Percentiles rank a stretch among this genome's conserved stretches.
Evolutionary conservation across 2,888 invertebrate species (phyloP).

Genomic region (Hypsopygia costalis): DNA sequence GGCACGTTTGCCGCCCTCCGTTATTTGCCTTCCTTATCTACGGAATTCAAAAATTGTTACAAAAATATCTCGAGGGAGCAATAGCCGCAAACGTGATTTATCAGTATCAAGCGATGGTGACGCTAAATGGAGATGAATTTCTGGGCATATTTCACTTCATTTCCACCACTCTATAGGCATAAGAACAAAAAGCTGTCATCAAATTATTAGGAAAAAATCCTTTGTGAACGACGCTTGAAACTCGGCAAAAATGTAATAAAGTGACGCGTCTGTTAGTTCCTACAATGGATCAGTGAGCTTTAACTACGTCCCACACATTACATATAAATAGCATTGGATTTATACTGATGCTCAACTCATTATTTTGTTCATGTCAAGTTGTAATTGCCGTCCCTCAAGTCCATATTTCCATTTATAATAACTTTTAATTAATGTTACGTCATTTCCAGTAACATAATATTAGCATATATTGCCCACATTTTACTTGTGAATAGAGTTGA

Average conservation of each 20-base stretch:
- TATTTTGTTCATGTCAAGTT: not conserved
- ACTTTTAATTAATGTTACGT: not conserved
- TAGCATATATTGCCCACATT: no score
- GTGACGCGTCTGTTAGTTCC: conserved; percentile 22
- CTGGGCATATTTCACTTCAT: conserved; percentile 44
- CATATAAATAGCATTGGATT: conserved; percentile 1
- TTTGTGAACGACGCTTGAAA: conserved; percentile 32
- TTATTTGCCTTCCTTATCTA: conserved; percentile 11
- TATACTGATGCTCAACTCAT: not conserved
- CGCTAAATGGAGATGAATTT: conserved; percentile 54
- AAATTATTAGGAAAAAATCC: conserved; percentile 43
- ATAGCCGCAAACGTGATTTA: conserved; percentile 39
- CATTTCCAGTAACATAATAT: no score
- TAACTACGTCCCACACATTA: conserved; percentile 10
- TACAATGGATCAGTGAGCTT: conserved; percentile 20
- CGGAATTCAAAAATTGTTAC: conserved; percentile 26
- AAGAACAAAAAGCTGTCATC: conserved; percentile 35
- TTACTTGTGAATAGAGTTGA: conserved; percentile 1
- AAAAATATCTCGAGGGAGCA: conserved; percentile 26
- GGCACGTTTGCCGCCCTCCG: not conserved
- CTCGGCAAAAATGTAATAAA: conserved; percentile 35
- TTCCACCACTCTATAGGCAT: conserved; percentile 27
- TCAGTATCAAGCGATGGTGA: conserved; percentile 47
- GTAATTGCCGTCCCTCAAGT: no score
- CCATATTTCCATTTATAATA: no score